phyloP scores from a whole-genome alignment of 2,888 invertebrate genomes.

The Neocrepidodera transversa region DNA sequence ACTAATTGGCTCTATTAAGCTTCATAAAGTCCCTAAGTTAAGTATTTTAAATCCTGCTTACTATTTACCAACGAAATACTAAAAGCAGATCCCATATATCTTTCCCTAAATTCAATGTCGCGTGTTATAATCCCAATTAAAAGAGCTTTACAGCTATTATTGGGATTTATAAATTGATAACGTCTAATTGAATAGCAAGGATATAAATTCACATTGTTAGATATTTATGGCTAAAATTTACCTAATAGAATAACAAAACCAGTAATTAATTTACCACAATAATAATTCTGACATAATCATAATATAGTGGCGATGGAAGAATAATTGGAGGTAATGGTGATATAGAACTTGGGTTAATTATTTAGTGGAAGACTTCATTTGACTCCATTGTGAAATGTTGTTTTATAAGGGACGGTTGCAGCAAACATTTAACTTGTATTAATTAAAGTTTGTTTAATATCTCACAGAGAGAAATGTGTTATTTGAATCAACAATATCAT shows the following conservation, averaged over 20 bases:
- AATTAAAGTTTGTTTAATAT: too few species aligned
- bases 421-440: too few species aligned
- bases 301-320: conserved; percentile 29
- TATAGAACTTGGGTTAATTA: conserved; percentile 12
- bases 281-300: conserved; percentile 34
- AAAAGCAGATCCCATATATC: conserved; percentile 18
- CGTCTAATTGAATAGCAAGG: conserved; percentile 36
- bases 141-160: conserved; percentile 33
- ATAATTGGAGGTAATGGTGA: conserved; percentile 23
- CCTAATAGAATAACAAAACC: conserved; percentile 36
- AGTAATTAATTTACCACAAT: conserved; percentile 35
- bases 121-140: conserved; percentile 32
- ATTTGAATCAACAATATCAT: too few species aligned
- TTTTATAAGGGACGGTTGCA: too few species aligned
- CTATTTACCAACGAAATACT: conserved; percentile 11
- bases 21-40: neutral
- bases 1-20: too few species aligned
- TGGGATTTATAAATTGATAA: conserved; percentile 35
- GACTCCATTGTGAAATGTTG: too few species aligned
- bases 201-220: conserved; percentile 28
- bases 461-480: too few species aligned
- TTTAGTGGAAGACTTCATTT: conserved; percentile 13
- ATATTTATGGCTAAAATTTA: conserved; percentile 38
- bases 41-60: conserved; percentile 1
- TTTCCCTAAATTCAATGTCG: conserved; percentile 29